Base-by-base conservation (phyloP, 2,113 vertebrate species). In the Illadopsis cleaveri region DNA sequence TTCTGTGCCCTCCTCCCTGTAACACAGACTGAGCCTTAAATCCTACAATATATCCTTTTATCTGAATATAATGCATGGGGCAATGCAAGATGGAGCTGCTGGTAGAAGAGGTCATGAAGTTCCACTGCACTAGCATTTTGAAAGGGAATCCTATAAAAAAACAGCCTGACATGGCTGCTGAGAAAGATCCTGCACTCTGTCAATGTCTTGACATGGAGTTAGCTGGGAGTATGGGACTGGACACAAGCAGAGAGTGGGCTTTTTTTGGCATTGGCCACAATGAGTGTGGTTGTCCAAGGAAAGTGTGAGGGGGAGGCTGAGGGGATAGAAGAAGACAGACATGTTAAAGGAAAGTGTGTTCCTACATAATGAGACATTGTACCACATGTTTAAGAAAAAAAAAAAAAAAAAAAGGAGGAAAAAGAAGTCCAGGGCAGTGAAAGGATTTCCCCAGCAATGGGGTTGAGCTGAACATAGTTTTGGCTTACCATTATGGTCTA, bases 291-390 rank as follows among this genome's bases (percentile, higher is more conserved):
- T 98, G 96, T 95, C 83, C 77, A 79, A 93, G 45, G 71, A 96
- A 97, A 96, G 86, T 50, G 50, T 86, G 94, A 51, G 93, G 91
- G 93, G 93, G 86, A 85, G 86, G 93, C 71, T 53, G 91, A 82
- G 72, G 50, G 93, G 91, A 80, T 84, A 88, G 89, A 78, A 84
- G 72, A 94, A 20, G 64, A 84, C 70, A 50, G 62, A 69, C 18
- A 51, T 82, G 73, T 93, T 92, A 96, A 88, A 97, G 81, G 88
- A 72, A 97, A 96, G 72, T 21, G 77, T 89, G 83, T 93, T 95
- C 89, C 93, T 94, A 96, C 92, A 96, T 96, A 98, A 96, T 91
- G 76, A 93, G 88, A 95, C 91, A 96, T 94, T 97, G 95, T 98
- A 80, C 75, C 33, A 85, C 94, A 92, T 40, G 47, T 58, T 37